Evolutionary conservation across 2,797 vertebrate species (phyloP), one percentile per base, ranked within the genome.

Genomic region (Pseudochromis fuscus): DNA sequence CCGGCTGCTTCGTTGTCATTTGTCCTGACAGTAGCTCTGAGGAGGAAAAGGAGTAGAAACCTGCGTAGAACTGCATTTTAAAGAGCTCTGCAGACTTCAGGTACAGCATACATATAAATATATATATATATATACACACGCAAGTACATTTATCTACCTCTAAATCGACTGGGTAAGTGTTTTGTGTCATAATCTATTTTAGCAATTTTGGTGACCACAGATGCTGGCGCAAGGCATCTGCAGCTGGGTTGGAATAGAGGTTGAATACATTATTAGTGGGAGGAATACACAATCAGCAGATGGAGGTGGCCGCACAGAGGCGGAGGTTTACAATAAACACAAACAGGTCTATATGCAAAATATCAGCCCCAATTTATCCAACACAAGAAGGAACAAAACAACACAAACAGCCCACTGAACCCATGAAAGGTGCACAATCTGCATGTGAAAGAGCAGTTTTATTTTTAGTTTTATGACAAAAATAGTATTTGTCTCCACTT

Each of bases 21-120:
- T 56, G 46, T 64, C 50, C 53, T 73, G 45, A 56, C 46, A 74
- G 49, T 56, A 42, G 48, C 48, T 74, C 37, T 12, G 23, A 60
- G 25, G 31, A 50, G 67, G 25, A 69, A 38, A 48, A 45, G 4
- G 13, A 48, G n/a, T 1, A 23, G 31, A 66, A 68, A 61, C 13
- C 42, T 67, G 13, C 45, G 40, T 1, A 24, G 15, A 53, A 10
- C 1, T 67, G 35, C 25, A 51, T 52, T 48, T 60, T 33, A 24
- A 44, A n/a, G 23, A 38, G n/a, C 48, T 48, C 18, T 1, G 13
- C 31, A 6, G 6, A 27, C 45, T 25, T 35, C 33, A 33, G 8
- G 4, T 10, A 2, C 4, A 38, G 30, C 13, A 16, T 23, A 28
- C 12, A 40, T 8, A n/a, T 40, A 40, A 7, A 18, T n/a, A 18